Evolutionary conservation across 2,888 invertebrate species (phyloP).

Genomic region (Tetragonisca angustula): DNA sequence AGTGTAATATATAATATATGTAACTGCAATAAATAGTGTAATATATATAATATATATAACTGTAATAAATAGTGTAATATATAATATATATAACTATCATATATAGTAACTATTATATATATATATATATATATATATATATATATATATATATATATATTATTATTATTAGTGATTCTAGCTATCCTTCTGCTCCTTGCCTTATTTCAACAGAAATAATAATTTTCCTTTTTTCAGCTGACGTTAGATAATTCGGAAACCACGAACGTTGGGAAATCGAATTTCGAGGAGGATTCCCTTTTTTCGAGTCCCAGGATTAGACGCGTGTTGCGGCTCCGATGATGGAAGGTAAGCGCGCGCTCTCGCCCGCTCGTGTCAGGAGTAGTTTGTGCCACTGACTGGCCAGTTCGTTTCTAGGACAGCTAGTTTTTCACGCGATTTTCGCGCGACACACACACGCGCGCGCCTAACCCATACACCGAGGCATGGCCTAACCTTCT

Average conservation of each 20-base stretch:
- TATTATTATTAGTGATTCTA: no score
- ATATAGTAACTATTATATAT: no score
- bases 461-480: constrained; percentile 47
- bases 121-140: no score
- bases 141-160: no score
- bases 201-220: no score
- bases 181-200: no score
- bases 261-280: neutral
- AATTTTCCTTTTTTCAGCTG: no score
- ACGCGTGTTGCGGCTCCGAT: neutral
- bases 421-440: constrained; percentile 81
- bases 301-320: neutral
- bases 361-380: constrained; percentile 33
- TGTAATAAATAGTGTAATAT: no score
- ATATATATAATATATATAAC: no score
- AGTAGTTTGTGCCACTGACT: constrained; percentile 78
- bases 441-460: constrained; percentile 74
- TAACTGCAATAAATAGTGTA: no score
- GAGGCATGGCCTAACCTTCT: constrained; percentile 74
- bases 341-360: constrained; percentile 15
- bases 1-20: no score
- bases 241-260: neutral
- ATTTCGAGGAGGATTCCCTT: constrained; percentile 10
- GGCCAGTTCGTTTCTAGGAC: constrained; percentile 79
- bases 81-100: no score